Percentiles rank a stretch among this genome's conserved stretches.
These are phyloP conservation scores for Sinosuthora webbiana DNA, from an alignment of 2,113 vertebrate genomes.

Conservation along the genomic window DNA sequence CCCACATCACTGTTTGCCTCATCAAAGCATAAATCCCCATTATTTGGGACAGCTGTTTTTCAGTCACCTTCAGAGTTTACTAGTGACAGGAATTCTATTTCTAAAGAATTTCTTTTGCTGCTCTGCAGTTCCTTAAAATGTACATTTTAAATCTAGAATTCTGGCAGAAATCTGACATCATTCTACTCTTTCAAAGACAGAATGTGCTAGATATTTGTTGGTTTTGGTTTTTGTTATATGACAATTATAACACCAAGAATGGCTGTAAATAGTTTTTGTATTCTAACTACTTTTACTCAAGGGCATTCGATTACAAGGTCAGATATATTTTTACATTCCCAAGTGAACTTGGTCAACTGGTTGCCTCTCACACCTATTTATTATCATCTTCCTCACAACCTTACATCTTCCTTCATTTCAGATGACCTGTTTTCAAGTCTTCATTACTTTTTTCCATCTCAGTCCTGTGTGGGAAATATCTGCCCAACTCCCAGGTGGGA, in stretches of 20 bases:
- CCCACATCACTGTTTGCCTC: background rate
- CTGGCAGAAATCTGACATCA: background rate
- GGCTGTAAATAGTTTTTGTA: background rate
- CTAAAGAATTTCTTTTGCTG: background rate
- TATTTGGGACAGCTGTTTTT: background rate
- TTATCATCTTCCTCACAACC: background rate
- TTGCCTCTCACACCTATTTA: background rate
- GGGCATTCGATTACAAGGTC: background rate
- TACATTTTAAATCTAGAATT: background rate
- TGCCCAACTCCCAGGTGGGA: background rate
- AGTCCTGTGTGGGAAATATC: background rate
- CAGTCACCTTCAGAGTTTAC: background rate
- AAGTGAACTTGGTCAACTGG: background rate
- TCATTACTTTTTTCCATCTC: background rate
- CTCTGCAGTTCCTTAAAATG: background rate
- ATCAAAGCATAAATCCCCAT: background rate
- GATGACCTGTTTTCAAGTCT: background rate
- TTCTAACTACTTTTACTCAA: background rate
- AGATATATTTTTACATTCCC: background rate
- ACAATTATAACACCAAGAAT: background rate
- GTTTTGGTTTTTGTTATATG: background rate
- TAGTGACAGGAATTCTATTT: background rate
- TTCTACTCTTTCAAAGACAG: background rate
- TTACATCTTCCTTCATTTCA: background rate
- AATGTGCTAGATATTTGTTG: background rate